Base-by-base conservation (phyloP, 2,113 vertebrate genomes). In the Cranoglanis bouderius region DNA sequence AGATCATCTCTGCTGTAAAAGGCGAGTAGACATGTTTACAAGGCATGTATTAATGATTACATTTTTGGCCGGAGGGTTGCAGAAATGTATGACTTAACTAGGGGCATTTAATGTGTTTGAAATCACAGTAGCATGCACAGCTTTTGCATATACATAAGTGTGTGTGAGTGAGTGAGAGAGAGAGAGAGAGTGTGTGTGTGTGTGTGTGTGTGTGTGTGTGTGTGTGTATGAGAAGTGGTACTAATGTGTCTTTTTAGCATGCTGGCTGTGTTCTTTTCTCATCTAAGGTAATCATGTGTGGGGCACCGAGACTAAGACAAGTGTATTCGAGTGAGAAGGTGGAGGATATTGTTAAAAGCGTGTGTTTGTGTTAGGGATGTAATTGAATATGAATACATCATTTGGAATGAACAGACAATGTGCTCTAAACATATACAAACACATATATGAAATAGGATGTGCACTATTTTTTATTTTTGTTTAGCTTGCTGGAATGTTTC, bases 261-360 rank as follows among this genome's bases (percentile, higher is more conserved):
- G 43, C 43, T 78, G 43, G 75, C 26, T 78, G 26, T 78, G 75
- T 78, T 78, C 43, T 78, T n/a, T n/a, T 78, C 43, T 49, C 75
- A 78, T 49, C 75, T 78, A n/a, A 16, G 26, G 26, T 49, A 78
- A 78, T 78, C 75, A 78, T 78, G 43, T 78, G 43, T 49, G 72
- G 38, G 21, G 40, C 72, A 75, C 26, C 4, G 19, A 26, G 40
- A 75, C 72, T 26, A 13, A 75, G 72, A 75, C 38, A 43, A 43
- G 40, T 75, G 40, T 43, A 75, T 75, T 75, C 9, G 0, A 75
- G 40, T 75, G 40, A 75, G 40, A 75, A 75, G 19, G 70, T 40
- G 70, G 19, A 19, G 40, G 38, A 43, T 43, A 43, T 43, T 75
- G 38, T 75, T 46, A 26, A 43, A 43, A 43, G 32, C 24, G 70